Base-by-base conservation (phyloP, 1,140 invertebrate genomes). In the Acromyrmex heyeri region DNA sequence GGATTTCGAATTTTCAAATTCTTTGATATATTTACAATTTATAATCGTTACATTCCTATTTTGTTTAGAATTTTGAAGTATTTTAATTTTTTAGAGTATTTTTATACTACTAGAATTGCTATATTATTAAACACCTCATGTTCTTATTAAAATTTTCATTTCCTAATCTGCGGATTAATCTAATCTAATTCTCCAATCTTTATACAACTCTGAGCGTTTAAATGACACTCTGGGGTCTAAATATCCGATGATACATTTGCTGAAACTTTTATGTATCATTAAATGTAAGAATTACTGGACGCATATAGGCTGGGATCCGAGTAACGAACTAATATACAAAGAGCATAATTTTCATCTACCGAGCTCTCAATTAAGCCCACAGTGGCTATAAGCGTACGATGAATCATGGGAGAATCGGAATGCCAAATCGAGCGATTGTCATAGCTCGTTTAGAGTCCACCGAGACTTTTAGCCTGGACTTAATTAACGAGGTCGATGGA, bases 341-440 rank as follows among this genome's bases (percentile, higher is more conserved):
- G 79, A 75, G 55, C 53, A 73, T 73, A 83, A 83, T 83, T 83
- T 75, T 61, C 69, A 83, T 73, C 67, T 48, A 14, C 38, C 38
- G 44, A 50, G 38, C 38, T 73, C 79, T 75, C 79, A 83, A 83
- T 83, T 83, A 75, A 83, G 69, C 55, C 55, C 67, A 21, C 24
- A 24, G 55, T 27, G 34, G 38, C 21, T 82, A 61, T 61, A 83
- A 83, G 69, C 79, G 69, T 59, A 34, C 69, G 55, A 55, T 83
- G 79, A 83, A 83, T 83, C 79, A 83, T 83, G 38, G 55, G 79
- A 34, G 67, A 83, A 83, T 83, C 79, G 59, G 69, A 83, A 85
- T 87, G 81, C 79, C 86, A 87, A 87, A 87, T 67, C 79, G 81
- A 85, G 64, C 65, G 79, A 85, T 85, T 82, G 79, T 86, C 72